Evolutionary conservation across 1,140 invertebrate genomes (phyloP).

Genomic region (Psilanteris sp.): DNA sequence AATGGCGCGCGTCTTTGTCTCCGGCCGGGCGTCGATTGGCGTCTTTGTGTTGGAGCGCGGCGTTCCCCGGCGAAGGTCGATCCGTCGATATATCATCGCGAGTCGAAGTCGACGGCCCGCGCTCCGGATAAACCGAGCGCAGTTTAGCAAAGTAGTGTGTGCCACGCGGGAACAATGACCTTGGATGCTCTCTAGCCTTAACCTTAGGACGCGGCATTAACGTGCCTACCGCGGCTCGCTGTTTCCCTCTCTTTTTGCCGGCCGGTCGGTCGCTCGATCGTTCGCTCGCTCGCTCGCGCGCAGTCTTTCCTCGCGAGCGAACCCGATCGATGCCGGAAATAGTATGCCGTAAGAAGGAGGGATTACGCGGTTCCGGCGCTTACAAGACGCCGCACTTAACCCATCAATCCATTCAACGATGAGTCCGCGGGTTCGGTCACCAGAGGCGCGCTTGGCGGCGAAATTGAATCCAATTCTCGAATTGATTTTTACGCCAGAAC

Average conservation of each 20-base stretch:
- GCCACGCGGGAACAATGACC: slow-evolving; percentile 62
- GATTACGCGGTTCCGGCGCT: slow-evolving; percentile 53
- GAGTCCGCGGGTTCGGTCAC: too few relatives aligned
- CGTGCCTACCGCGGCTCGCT: slow-evolving; percentile 46
- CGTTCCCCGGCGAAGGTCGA: slow-evolving; percentile 32
- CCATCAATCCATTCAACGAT: slow-evolving; percentile 13
- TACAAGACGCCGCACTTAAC: slow-evolving; percentile 36
- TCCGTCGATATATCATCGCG: slow-evolving; percentile 48
- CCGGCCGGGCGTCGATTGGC: neutral
- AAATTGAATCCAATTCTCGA: too few relatives aligned
- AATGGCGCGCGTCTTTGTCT: slow-evolving; percentile 2
- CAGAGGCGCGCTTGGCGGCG: too few relatives aligned
- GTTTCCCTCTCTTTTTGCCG: slow-evolving; percentile 8
- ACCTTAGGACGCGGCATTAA: slow-evolving; percentile 58
- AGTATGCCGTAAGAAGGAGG: slow-evolving; percentile 50
- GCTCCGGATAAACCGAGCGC: slow-evolving; percentile 38
- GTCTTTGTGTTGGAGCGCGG: slow-evolving; percentile 1
- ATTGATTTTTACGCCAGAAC: too few relatives aligned
- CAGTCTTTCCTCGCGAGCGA: slow-evolving; percentile 46
- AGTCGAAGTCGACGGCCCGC: slow-evolving; percentile 41
- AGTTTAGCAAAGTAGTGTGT: slow-evolving; percentile 58
- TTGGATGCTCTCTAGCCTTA: slow-evolving; percentile 61
- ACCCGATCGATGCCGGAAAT: slow-evolving; percentile 66
- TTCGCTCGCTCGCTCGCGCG: slow-evolving; percentile 28
- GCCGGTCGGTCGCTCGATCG: slow-evolving; percentile 4